Conservation (phyloP, 2,113 vertebrate genomes). For the Garra rufa region DNA sequence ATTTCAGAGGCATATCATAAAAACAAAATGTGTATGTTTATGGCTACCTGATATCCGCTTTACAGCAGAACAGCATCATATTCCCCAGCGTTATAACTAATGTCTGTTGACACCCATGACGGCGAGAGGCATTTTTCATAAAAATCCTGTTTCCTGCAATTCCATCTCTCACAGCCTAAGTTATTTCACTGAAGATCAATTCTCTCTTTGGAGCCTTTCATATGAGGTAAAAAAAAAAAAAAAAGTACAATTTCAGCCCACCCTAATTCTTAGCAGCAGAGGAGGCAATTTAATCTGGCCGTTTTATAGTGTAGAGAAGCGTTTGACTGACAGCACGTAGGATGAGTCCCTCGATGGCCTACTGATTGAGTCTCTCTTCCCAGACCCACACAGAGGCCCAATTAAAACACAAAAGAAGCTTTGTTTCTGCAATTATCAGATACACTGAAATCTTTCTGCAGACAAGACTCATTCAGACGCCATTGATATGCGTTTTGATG, state of each 20-base stretch:
- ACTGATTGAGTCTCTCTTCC: constrained; percentile 30
- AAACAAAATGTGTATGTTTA: background rate
- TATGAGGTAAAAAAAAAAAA: constrained; percentile 5
- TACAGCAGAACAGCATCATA: background rate
- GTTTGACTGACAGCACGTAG: constrained; percentile 29
- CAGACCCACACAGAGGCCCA: background rate
- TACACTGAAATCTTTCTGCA: constrained; percentile 24
- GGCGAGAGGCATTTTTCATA: constrained; percentile 28
- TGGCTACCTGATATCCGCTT: background rate
- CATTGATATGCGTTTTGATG: constrained; percentile 23
- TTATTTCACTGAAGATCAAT: constrained; percentile 22
- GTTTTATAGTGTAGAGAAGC: background rate
- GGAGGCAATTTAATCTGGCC: constrained; percentile 17
- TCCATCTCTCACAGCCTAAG: background rate
- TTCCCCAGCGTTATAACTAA: constrained; percentile 2
- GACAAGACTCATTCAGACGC: constrained; percentile 21
- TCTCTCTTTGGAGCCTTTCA: constrained; percentile 25
- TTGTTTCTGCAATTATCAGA: constrained; percentile 40
- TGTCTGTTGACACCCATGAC: constrained; percentile 6
- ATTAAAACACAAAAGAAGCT: constrained; percentile 32
- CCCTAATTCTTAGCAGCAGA: constrained; percentile 21
- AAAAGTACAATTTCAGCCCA: constrained; percentile 18
- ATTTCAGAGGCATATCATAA: background rate
- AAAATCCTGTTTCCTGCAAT: constrained; percentile 20
- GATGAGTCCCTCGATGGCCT: constrained; percentile 1